Evolutionary conservation across 2,113 vertebrate species (phyloP), one percentile per base, ranked within the genome.

Genomic region (Camelus dromedarius): DNA sequence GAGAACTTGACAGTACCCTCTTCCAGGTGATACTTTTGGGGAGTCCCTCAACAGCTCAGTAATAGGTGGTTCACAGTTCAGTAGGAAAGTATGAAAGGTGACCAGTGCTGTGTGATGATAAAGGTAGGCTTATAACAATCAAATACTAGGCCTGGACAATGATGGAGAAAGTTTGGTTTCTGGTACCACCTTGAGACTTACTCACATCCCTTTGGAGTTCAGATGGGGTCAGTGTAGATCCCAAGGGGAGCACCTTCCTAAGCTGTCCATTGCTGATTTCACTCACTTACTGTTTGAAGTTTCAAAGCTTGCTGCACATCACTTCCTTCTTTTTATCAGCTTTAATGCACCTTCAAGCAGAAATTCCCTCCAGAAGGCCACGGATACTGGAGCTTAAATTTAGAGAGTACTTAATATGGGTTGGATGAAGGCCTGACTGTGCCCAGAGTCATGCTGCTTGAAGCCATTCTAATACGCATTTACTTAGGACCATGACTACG

Each of bases 341-440:
- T 88, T 48, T 42, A 8, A 20, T 42, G 4, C 5, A 72, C 67
- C 52, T 92, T 70, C 80, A 5, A 87, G 54, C 6, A 75, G 69
- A 87, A 76, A 58, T 96, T 82, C 89, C 30, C 75, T 80, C 30
- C n/a, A 62, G 77, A 64, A 92, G 50, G 30, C n/a, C 72, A 75
- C 52, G 24, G 66, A 52, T 67, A 73, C 60, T 20, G 42, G 8
- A 58, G 24, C 48, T 22, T 91, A 3, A 72, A 38, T 67, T 92
- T 90, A 62, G 46, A 83, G 42, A 93, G 46, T 67, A 82, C 60
- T 93, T 85, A 56, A 14, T 92, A n/a, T 62, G 81, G 30, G 48
- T 70, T 77, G 54, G 35, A 64, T 48, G 81, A 77, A 85, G n/a
- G 9, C 13, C 50, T 66, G n/a, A 52, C 82, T 58, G 19, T 88